Base-by-base conservation (phyloP, 2,113 vertebrate genomes). In the Salvelinus namaycush region DNA sequence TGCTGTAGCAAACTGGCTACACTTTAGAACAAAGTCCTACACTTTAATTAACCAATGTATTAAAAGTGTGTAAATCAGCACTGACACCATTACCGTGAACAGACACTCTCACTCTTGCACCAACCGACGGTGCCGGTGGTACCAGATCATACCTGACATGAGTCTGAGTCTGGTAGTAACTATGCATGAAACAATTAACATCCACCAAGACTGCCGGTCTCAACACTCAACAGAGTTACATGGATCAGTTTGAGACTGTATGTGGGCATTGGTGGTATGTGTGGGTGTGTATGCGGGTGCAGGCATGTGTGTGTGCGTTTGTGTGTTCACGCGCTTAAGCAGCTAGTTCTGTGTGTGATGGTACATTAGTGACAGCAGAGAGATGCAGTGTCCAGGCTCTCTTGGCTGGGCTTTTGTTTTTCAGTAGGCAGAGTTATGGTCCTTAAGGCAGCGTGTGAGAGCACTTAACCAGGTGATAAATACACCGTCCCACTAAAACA, bases 401-500 rank as follows among this genome's bases (percentile, higher is more conserved):
- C 84, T 87, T 87, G 86, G 84, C 86, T 83, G 27, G 44, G 84
- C 77, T 82, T 89, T 84, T 85, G 85, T 88, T 91, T 89, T 87
- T 89, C 88, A 91, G 90, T 93, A 89, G 88, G 87, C 76, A 83
- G 87, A 90, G 86, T 90, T 91, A 93, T 90, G 78, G 84, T 81
- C 79, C 75, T 79, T 65, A 70, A 79, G 88, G 83, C 84, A 75
- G 83, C 83, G 85, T 76, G 76, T 68, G 84, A 87, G 87, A 91
- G 88, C 89, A 87, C 88, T 90, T 90, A 88, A 87, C 76, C 73
- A 84, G 83, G 88, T 86, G 89, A 92, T 90, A 92, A 93, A 93
- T 89, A 87, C 85, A 82, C 83, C 77, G 78, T 82, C 84, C 76
- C 76, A 78, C 78, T 88, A 87, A 44, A 92, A 89, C 86, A 90